These are phyloP conservation scores for Paramuricea clavata DNA, from an alignment of 92 coral and sea anemone species.

Conservation along the genomic window DNA sequence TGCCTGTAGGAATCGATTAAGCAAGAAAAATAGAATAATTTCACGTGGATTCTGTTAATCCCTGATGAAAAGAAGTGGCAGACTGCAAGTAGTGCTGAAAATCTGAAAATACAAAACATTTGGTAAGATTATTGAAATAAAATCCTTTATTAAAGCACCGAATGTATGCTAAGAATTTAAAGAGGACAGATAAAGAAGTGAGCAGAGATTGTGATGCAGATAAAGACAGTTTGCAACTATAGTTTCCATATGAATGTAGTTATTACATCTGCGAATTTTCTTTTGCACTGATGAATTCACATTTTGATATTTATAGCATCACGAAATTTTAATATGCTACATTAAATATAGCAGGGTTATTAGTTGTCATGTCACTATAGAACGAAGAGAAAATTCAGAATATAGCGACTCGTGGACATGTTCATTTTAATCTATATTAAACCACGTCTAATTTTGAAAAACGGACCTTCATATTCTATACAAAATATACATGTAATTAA, in stretches of 20 bases:
- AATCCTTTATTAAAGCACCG: neutral
- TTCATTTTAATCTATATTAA: too few relatives aligned
- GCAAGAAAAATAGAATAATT: neutral
- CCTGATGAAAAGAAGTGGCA: neutral
- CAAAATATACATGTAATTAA: too few relatives aligned
- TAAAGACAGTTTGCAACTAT: neutral
- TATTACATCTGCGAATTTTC: neutral
- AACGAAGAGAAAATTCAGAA: too few relatives aligned
- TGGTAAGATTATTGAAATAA: neutral
- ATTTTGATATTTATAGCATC: conserved; percentile 1
- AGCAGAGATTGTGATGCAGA: neutral
- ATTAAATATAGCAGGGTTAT: neutral
- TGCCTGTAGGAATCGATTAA: neutral
- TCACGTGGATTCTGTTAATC: neutral
- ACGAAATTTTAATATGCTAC: neutral
- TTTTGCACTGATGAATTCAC: neutral
- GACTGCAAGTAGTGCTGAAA: neutral
- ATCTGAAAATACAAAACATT: neutral
- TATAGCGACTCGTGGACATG: too few relatives aligned
- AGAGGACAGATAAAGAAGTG: neutral
- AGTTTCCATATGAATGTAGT: neutral
- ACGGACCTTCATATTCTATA: too few relatives aligned
- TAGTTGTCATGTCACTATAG: too few relatives aligned
- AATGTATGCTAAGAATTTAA: neutral
- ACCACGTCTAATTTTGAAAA: too few relatives aligned